phyloP scores from a whole-genome alignment of 2,888 invertebrate species.

The Suillia variegata region DNA sequence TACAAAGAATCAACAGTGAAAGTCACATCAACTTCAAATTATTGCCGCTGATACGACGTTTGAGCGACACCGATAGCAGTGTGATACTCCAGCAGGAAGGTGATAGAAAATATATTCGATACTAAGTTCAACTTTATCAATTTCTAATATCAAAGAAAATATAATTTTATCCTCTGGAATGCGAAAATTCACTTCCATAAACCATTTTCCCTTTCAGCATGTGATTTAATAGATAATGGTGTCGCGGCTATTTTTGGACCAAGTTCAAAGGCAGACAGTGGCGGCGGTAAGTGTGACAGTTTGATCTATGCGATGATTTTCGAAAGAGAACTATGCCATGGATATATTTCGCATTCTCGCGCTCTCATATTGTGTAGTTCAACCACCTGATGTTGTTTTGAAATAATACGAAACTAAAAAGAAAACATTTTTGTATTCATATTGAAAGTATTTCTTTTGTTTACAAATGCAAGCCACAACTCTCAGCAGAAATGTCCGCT shows the following conservation, averaged over 20 bases:
- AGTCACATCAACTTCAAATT: constrained; percentile 48
- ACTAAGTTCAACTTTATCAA: too few species aligned
- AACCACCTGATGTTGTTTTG: too few species aligned
- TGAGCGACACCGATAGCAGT: constrained; percentile 44
- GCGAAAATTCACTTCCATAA: background rate
- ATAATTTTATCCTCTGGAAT: too few species aligned
- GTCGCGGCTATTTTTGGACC: constrained; percentile 78
- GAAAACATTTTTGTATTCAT: too few species aligned
- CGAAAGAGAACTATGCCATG: background rate
- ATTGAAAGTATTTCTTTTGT: too few species aligned
- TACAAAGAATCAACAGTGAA: constrained; percentile 58
- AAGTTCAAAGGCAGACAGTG: constrained; percentile 58
- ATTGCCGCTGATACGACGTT: constrained; percentile 46
- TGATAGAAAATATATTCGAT: constrained; percentile 28
- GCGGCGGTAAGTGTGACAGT: constrained; percentile 43
- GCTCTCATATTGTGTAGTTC: background rate
- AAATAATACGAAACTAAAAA: too few species aligned
- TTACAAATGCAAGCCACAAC: too few species aligned
- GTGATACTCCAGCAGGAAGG: constrained; percentile 51
- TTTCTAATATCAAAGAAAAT: too few species aligned
- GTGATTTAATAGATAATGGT: constrained; percentile 68
- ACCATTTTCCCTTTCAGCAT: constrained; percentile 63
- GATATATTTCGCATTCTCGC: too few species aligned
- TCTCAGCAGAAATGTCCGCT: too few species aligned
- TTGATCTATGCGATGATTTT: background rate